Base-by-base conservation (phyloP, 2,113 vertebrate genomes). In the Mola mola region DNA sequence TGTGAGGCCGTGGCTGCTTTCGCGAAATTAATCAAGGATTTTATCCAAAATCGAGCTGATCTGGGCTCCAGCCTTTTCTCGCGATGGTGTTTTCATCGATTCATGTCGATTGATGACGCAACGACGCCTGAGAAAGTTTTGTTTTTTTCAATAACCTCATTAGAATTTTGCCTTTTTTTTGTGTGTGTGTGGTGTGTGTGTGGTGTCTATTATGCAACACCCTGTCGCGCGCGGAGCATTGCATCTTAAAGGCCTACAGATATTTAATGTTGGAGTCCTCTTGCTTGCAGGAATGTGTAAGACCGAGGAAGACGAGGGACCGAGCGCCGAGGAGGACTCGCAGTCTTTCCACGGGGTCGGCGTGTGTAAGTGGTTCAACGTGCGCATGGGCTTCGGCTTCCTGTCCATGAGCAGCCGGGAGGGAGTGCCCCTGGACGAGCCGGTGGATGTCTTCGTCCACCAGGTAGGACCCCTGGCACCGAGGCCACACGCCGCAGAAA, bases 351-450 rank as follows among this genome's bases (percentile, higher is more conserved):
- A 90, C 40, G 96, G 96, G 26, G 90, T 91, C 47, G 96, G 97
- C 36, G 88, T 95, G 86, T 98, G 97, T 72, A 99, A 98, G 44
- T 99, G 97, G 97, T 98, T 98, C 91, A 99, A 98, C 49, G 96
- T 98, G 69, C 94, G 96, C 82, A 98, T 99, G 96, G 97, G 96
- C 46, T 99, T 99, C 84, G 97, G 97, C 15, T 99, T 98, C 91
- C 93, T 98, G 86, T 96, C 96, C 87, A 98, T 99, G 97, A 98
- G 93, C 80, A 90, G 72, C 87, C 90, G 92, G 60, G 95, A 96
- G n/a, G 96, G 94, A 53, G 87, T 89, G 15, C 92, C 92, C 8
- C 94, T 99, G 62, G 95, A 97, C 21, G 88, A 93, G 4, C 95
- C 97, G 44, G 93, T 98, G n/a, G 97, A 99, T 65, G 96, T 99